A percentile compares a stretch with the other conserved stretches of the same genome.
Evolutionary conservation across 2,797 vertebrate genomes (phyloP).

Genomic region (Xiphorhynchus erythropygius): DNA sequence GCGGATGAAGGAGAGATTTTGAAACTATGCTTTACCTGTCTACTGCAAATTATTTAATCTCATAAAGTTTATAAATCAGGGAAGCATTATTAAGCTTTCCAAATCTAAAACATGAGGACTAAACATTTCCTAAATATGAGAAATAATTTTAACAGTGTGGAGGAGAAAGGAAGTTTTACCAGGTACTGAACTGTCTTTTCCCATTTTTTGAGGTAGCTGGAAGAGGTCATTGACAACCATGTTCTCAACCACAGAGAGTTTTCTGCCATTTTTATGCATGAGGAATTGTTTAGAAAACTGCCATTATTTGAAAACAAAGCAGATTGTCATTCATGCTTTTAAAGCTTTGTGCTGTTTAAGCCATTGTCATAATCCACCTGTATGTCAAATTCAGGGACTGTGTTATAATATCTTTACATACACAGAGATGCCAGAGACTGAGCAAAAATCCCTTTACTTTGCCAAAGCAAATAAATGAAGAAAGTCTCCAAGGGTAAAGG

Average conservation of each 20-base stretch:
- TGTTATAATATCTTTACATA: not conserved
- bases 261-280: not conserved
- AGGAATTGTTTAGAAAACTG: not conserved
- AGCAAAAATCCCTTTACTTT: not conserved
- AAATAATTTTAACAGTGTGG: not conserved
- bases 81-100: not conserved
- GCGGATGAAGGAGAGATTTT: not conserved
- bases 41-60: not conserved
- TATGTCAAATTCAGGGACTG: not conserved
- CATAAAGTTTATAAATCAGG: not conserved
- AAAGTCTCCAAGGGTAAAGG: not conserved
- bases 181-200: not conserved
- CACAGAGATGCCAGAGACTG: not conserved
- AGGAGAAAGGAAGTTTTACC: not conserved
- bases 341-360: not conserved
- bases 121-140: not conserved
- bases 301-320: not conserved
- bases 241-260: not conserved
- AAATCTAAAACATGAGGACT: not conserved
- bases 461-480: slow-evolving; percentile 56
- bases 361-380: slow-evolving; percentile 12
- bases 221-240: not conserved
- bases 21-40: not conserved
- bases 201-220: not conserved
- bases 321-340: not conserved